Percentiles rank a stretch among this genome's conserved stretches.
Conservation (phyloP, 23 tunicate genomes). For the Halocynthia roretzi region DNA sequence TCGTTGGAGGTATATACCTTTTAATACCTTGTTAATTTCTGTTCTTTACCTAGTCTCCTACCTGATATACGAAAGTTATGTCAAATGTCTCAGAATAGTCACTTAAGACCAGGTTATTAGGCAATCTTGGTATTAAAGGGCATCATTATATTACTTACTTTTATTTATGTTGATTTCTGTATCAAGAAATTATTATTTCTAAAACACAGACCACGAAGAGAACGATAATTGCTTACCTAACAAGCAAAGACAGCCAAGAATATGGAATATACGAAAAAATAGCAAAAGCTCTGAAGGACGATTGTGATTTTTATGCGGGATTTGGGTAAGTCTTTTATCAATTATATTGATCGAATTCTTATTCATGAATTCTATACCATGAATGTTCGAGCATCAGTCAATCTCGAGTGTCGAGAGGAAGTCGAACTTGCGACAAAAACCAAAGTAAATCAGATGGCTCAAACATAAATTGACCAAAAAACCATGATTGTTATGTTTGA, state of each 20-base stretch:
- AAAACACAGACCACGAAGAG: conserved; percentile 55
- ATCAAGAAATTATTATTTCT: background rate
- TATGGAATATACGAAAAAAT: conserved; percentile 47
- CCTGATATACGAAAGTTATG: background rate
- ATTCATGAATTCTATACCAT: no score
- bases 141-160: no score
- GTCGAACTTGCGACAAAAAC: no score
- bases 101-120: no score
- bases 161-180: background rate
- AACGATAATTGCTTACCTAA: conserved; percentile 77
- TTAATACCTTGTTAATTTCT: background rate
- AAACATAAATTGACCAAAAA: no score
- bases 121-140: no score
- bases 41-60: background rate
- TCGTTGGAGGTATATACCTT: conserved; percentile 51
- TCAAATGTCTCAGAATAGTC: no score
- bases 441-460: no score
- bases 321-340: conserved; percentile 60
- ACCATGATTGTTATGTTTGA: no score
- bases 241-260: conserved; percentile 50
- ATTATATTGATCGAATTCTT: no score
- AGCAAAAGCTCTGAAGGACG: conserved; percentile 81
- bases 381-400: no score
- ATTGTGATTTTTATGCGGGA: conserved; percentile 82
- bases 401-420: no score